Conservation (phyloP, 2,888 invertebrate genomes). For the Gastracanthus pulcherrimus region DNA sequence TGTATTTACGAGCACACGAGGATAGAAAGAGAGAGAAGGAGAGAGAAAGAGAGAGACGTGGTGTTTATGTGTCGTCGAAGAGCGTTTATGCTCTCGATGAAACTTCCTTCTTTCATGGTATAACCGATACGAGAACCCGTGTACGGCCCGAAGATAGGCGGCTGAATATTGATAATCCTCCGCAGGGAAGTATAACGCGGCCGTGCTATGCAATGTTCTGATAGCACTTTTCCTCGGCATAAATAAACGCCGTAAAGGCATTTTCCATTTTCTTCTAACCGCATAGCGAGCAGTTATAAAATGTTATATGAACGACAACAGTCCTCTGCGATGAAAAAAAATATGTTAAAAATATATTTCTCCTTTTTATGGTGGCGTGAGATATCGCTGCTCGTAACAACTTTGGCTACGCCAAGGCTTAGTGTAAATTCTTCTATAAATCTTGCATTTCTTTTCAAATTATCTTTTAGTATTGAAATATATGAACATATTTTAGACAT, state of each 20-base stretch:
- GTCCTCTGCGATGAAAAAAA: conserved; percentile 20
- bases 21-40: not conserved
- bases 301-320: conserved; percentile 52
- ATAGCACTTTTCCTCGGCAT: conserved; percentile 55
- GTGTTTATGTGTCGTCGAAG: conserved; percentile 53
- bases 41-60: not conserved
- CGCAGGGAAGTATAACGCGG: conserved; percentile 26
- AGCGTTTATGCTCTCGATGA: conserved; percentile 57
- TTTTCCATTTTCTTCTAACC: conserved; percentile 56
- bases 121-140: conserved; percentile 51
- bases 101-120: conserved; percentile 56
- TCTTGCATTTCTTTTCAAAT: too few species aligned
- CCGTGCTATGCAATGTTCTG: conserved; percentile 50
- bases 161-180: conserved; percentile 58
- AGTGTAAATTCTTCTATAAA: too few species aligned
- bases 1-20: conserved; percentile 28
- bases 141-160: conserved; percentile 51
- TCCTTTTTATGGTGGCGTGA: conserved; percentile 35
- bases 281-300: conserved; percentile 46
- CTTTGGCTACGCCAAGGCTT: conserved; percentile 13
- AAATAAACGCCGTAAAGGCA: conserved; percentile 57
- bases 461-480: too few species aligned
- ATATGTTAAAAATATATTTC: conserved; percentile 39
- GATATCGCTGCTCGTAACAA: too few species aligned
- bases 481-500: too few species aligned